A percentile compares a stretch with the other conserved stretches of the same genome.
These are phyloP conservation scores for Nothoprocta pentlandii DNA, from an alignment of 2,113 vertebrate genomes.

Conservation along the genomic window DNA sequence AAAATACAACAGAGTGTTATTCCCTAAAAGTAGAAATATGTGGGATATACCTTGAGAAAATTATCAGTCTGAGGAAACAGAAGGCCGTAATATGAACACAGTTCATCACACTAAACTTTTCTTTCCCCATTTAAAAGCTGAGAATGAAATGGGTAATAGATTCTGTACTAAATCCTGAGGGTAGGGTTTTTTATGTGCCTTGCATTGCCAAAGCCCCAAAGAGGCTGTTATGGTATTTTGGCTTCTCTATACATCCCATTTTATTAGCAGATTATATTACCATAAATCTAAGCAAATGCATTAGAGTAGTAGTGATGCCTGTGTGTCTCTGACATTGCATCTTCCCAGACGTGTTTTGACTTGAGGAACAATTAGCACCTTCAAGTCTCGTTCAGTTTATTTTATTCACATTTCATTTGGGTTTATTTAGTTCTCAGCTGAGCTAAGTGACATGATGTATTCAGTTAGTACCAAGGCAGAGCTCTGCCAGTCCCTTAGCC, in stretches of 20 bases:
- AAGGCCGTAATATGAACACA: constrained; percentile 50
- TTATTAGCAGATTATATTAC: constrained; percentile 63
- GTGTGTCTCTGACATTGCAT: constrained; percentile 11
- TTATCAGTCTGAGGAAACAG: constrained; percentile 53
- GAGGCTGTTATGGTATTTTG: constrained; percentile 45
- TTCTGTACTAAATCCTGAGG: constrained; percentile 45
- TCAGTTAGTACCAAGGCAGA: background rate
- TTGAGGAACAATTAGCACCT: constrained; percentile 49
- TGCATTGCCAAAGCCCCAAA: constrained; percentile 30
- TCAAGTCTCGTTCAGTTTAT: constrained; percentile 33
- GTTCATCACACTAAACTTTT: constrained; percentile 53
- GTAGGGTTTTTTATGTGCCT: constrained; percentile 54
- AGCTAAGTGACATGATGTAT: background rate
- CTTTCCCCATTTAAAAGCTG: background rate
- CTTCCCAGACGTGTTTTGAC: background rate
- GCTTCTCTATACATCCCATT: constrained; percentile 56
- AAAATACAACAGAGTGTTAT: constrained; percentile 54
- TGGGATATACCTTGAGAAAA: constrained; percentile 41
- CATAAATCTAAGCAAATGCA: constrained; percentile 40
- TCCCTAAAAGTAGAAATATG: constrained; percentile 46
- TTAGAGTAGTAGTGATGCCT: background rate
- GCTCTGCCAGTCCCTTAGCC: background rate
- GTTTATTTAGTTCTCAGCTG: constrained; percentile 20
- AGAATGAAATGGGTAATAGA: constrained; percentile 62
- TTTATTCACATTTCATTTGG: constrained; percentile 40